Percentiles rank a stretch among this genome's conserved stretches.
Conservation (phyloP, 2,113 vertebrate genomes). For the Marmota monax region DNA sequence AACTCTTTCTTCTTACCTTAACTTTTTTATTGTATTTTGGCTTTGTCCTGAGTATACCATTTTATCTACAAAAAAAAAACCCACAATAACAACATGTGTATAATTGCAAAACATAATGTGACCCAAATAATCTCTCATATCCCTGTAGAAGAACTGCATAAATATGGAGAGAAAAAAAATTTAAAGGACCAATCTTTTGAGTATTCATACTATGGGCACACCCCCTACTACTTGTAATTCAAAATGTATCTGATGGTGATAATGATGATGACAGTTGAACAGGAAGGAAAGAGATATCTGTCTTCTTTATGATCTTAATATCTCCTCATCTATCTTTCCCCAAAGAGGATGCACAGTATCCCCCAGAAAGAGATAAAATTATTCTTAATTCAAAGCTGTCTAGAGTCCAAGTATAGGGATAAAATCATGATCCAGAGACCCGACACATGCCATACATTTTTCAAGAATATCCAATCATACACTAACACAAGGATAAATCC, state of each 20-base stretch:
- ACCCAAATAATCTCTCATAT: neutral
- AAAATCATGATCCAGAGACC: neutral
- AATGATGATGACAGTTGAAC: neutral
- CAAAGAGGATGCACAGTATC: neutral
- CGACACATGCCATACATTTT: neutral
- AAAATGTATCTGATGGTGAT: neutral
- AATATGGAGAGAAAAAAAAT: neutral
- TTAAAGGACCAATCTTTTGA: neutral
- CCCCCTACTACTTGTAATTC: neutral
- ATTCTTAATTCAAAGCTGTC: neutral
- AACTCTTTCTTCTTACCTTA: neutral
- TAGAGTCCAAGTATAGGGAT: neutral
- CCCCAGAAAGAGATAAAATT: neutral
- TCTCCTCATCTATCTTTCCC: neutral
- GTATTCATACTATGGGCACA: neutral
- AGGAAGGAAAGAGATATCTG: neutral
- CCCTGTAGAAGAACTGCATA: neutral
- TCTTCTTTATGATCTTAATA: neutral
- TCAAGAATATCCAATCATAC: neutral
- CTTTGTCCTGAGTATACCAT: neutral
- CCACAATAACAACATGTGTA: neutral
- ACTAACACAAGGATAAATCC: neutral
- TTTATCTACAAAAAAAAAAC: neutral
- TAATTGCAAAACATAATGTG: neutral
- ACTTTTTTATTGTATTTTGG: neutral